phyloP scores from a whole-genome alignment of 2,888 invertebrate genomes.

The Camponotus fellah region DNA sequence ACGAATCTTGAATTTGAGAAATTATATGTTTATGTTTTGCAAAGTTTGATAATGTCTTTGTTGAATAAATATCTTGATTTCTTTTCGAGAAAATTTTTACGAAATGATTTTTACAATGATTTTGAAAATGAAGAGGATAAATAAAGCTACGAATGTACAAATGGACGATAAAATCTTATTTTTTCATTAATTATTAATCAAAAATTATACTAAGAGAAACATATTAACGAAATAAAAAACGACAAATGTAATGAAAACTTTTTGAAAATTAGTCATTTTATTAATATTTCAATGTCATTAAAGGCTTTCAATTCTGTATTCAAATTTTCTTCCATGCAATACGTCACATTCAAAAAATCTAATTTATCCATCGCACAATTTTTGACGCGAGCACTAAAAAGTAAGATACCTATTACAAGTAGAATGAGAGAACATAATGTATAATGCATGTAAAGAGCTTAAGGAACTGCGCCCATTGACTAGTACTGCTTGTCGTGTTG shows the following conservation, averaged over 20 bases:
- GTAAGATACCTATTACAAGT: neutral
- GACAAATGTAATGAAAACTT: neutral
- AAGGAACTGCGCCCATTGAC: neutral
- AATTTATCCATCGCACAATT: neutral
- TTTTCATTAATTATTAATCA: neutral
- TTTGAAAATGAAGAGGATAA: neutral
- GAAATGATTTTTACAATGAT: neutral
- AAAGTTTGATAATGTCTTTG: neutral
- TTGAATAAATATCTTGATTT: neutral
- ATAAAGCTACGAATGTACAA: neutral
- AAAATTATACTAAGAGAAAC: neutral
- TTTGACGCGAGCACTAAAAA: conserved; percentile 7
- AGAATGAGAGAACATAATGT: neutral
- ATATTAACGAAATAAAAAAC: too few species aligned
- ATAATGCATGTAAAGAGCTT: conserved; percentile 12
- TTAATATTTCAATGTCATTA: neutral
- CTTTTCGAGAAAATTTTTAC: neutral
- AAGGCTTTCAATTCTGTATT: neutral
- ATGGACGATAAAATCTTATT: neutral
- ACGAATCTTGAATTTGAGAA: conserved; percentile 21
- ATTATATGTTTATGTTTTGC: conserved; percentile 21
- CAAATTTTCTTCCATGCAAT: neutral
- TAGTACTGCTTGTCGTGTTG: conserved; percentile 19
- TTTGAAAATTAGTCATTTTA: neutral
- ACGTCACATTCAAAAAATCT: too few species aligned